phyloP scores from a whole-genome alignment of 2,888 invertebrate genomes.

The Atethmia centrago region DNA sequence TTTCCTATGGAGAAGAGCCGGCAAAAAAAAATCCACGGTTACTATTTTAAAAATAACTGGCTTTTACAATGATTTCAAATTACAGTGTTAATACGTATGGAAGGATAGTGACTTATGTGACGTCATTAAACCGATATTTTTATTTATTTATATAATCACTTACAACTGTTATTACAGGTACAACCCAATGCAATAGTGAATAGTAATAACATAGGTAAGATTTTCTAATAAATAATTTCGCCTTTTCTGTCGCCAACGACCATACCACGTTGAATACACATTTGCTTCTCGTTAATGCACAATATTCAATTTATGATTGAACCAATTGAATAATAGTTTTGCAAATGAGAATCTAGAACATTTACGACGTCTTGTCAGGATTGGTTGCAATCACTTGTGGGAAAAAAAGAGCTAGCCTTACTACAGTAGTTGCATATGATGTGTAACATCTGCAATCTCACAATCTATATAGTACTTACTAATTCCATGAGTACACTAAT shows the following conservation, averaged over 20 bases:
- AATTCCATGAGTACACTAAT: too few species aligned
- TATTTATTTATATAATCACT: too few species aligned
- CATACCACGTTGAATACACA: conserved; percentile 84
- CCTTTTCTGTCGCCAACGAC: conserved; percentile 49
- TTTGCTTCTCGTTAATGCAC: conserved; percentile 65
- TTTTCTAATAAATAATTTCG: not conserved
- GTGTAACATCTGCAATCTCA: too few species aligned
- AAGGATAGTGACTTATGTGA: not conserved
- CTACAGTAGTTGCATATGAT: too few species aligned
- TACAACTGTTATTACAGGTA: too few species aligned
- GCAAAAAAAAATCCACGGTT: not conserved
- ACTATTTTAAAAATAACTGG: not conserved
- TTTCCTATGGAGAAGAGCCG: too few species aligned
- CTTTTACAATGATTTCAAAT: not conserved
- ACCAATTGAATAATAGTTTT: conserved; percentile 18
- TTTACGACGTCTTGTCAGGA: not conserved
- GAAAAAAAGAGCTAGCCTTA: too few species aligned
- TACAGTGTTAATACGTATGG: too few species aligned
- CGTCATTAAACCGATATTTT: not conserved
- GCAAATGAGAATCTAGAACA: not conserved
- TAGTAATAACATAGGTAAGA: too few species aligned
- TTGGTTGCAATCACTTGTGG: not conserved
- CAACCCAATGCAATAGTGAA: too few species aligned
- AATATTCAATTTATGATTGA: not conserved
- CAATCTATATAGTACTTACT: too few species aligned